phyloP scores from a whole-genome alignment of 2,797 vertebrate species.

The Bryconaethiops microstoma region DNA sequence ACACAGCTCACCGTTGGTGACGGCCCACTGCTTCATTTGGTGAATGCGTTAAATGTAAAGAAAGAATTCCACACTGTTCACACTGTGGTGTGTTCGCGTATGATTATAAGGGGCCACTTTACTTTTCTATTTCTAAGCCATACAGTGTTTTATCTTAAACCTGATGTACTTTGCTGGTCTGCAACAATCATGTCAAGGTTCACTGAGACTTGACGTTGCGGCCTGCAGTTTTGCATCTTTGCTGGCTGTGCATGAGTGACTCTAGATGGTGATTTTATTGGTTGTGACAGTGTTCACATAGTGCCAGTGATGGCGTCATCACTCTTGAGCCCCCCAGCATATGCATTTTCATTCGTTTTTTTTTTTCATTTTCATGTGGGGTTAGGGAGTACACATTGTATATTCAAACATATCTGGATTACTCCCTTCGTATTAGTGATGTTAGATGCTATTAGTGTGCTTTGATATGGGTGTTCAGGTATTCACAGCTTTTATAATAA shows the following conservation, averaged over 20 bases:
- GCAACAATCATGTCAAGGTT: background rate
- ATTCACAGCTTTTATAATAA: background rate
- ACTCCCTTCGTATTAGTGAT: background rate
- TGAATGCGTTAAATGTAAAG: too few relatives aligned
- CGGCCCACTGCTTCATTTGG: too few relatives aligned
- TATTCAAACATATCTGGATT: background rate
- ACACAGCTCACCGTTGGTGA: too few relatives aligned
- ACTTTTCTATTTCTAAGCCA: background rate
- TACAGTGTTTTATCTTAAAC: background rate
- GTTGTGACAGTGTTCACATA: constrained; percentile 28
- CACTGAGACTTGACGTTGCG: background rate
- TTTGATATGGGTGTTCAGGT: background rate
- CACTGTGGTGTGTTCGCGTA: too few relatives aligned
- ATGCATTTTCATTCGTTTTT: background rate
- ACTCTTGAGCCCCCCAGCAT: background rate
- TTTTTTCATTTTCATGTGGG: background rate
- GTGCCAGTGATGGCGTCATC: background rate
- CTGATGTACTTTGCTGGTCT: background rate
- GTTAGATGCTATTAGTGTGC: background rate
- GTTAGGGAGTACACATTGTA: background rate
- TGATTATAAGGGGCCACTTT: background rate
- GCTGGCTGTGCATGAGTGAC: constrained; percentile 10
- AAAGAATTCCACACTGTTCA: too few relatives aligned
- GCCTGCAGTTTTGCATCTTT: background rate
- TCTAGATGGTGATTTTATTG: constrained; percentile 23